phyloP scores from a whole-genome alignment of 2,113 vertebrate species.

The Heterotis niloticus region DNA sequence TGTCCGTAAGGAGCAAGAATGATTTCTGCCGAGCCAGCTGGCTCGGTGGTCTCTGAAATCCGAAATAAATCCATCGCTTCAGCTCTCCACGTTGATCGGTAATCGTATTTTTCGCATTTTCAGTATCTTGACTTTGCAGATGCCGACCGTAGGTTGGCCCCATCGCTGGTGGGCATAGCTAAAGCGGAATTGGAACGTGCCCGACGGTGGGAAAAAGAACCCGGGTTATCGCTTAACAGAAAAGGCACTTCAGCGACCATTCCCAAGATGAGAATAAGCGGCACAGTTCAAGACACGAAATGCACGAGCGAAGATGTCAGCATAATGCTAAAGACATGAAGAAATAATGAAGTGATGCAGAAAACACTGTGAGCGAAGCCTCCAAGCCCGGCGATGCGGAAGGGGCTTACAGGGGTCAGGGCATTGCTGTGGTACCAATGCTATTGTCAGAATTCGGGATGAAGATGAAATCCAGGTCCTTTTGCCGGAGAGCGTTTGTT shows the following conservation, averaged over 20 bases:
- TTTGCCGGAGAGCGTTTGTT: constrained; percentile 20
- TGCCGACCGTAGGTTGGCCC: no score
- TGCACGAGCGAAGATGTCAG: no score
- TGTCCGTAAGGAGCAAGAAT: background rate
- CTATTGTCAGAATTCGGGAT: background rate
- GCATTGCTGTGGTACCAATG: background rate
- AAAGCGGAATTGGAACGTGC: background rate
- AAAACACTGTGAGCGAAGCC: background rate
- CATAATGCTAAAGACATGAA: constrained; percentile 43
- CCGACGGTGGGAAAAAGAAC: background rate
- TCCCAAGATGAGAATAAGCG: constrained; percentile 48
- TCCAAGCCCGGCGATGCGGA: background rate
- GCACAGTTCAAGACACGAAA: constrained; percentile 56
- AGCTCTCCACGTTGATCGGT: no score
- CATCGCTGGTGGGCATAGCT: background rate
- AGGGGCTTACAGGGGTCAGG: background rate
- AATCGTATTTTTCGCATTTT: no score
- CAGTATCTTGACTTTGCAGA: no score
- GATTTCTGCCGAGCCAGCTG: background rate
- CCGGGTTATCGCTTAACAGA: background rate
- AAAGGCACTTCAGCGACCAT: constrained; percentile 20
- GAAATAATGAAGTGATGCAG: no score
- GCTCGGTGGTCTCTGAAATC: no score
- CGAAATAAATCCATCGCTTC: no score
- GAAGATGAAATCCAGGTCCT: background rate